These are phyloP conservation scores for Sciurus vulgaris DNA, from an alignment of 2,797 vertebrate genomes.

Conservation along the genomic window DNA sequence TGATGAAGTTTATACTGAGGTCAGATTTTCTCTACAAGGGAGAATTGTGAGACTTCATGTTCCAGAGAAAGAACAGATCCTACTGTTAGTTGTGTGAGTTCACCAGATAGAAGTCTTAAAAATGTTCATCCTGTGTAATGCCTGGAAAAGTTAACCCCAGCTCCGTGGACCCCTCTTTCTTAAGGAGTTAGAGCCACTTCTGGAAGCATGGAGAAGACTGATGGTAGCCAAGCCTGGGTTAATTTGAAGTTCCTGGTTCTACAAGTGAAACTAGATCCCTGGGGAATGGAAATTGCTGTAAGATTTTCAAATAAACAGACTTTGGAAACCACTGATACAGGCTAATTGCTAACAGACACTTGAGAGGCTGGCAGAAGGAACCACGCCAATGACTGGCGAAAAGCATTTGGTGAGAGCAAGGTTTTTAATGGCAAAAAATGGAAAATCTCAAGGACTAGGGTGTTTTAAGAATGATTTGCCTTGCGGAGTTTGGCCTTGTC, in stretches of 20 bases:
- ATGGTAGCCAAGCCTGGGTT: neutral
- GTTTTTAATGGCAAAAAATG: conserved; percentile 45
- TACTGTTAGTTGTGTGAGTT: neutral
- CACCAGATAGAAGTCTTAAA: neutral
- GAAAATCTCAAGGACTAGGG: neutral
- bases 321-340: neutral
- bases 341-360: conserved; percentile 60
- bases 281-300: conserved; percentile 38
- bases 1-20: neutral
- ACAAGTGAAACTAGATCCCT: conserved; percentile 29
- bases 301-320: conserved; percentile 64
- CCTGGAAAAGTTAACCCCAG: neutral
- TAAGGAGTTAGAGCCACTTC: neutral
- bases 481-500: neutral
- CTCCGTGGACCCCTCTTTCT: neutral
- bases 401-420: conserved; percentile 38
- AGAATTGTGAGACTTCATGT: neutral
- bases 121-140: neutral
- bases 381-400: neutral
- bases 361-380: conserved; percentile 37
- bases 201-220: neutral
- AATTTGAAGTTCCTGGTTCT: conserved; percentile 32
- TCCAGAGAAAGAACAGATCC: neutral
- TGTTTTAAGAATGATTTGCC: neutral
- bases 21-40: neutral